Evolutionary conservation across 2,113 vertebrate species (phyloP).

Genomic region (Xenotilapia longispinis): DNA sequence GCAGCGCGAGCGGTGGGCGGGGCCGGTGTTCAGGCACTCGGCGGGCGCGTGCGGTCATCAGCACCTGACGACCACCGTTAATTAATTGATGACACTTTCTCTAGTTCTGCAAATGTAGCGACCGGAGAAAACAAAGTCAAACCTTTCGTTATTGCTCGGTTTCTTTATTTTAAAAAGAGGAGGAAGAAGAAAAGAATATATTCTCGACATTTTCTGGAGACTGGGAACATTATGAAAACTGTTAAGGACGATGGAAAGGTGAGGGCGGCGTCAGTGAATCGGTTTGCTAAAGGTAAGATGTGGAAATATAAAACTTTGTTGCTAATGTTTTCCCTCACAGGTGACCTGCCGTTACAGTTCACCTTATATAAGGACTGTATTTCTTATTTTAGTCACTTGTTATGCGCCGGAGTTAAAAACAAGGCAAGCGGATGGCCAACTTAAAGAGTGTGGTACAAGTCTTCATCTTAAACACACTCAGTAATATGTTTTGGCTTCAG

Average conservation of each 20-base stretch:
- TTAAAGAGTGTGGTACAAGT: neutral
- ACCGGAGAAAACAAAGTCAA: neutral
- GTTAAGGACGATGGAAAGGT: slow-evolving; percentile 30
- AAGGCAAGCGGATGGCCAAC: neutral
- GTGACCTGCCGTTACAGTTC: neutral
- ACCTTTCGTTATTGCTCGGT: neutral
- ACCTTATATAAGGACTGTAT: neutral
- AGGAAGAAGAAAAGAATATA: neutral
- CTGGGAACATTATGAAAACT: slow-evolving; percentile 28
- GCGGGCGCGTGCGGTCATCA: slow-evolving; percentile 18
- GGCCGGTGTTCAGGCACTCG: neutral
- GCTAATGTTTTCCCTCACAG: neutral
- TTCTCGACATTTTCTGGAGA: neutral
- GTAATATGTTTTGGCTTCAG: neutral
- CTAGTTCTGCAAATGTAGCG: neutral
- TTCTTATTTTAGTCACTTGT: neutral
- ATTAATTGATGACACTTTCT: neutral
- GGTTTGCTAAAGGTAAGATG: slow-evolving; percentile 49
- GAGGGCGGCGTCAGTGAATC: slow-evolving; percentile 29
- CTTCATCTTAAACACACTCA: neutral
- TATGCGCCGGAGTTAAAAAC: neutral
- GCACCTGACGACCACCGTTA: slow-evolving; percentile 40
- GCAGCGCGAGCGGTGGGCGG: neutral
- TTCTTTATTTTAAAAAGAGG: neutral
- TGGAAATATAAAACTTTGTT: neutral